phyloP scores from a whole-genome alignment of 1,140 invertebrate genomes.

The Habropoda laboriosa region DNA sequence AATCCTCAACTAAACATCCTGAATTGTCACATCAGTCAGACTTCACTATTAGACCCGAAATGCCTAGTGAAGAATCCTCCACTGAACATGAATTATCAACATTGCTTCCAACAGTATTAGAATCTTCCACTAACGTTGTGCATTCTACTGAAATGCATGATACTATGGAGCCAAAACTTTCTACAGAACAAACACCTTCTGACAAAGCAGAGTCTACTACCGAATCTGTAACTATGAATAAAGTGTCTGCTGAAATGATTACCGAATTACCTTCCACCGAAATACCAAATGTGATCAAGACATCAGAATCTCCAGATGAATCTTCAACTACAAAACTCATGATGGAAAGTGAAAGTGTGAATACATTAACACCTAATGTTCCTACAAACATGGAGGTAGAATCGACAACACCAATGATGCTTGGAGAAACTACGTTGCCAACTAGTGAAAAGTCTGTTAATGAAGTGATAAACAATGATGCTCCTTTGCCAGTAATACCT shows the following conservation, averaged over 20 bases:
- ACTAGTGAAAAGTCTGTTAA: slow-evolving; percentile 20
- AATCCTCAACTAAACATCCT: slow-evolving; percentile 44
- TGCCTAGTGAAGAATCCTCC: not conserved
- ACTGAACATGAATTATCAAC: slow-evolving; percentile 43
- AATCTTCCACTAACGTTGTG: slow-evolving; percentile 65
- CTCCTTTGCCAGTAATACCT: slow-evolving; percentile 55
- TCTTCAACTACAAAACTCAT: not conserved
- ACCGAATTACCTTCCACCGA: slow-evolving; percentile 8
- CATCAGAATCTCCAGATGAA: not conserved
- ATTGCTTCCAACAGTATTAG: slow-evolving; percentile 49
- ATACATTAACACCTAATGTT: not conserved
- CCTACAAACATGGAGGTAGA: slow-evolving; percentile 10
- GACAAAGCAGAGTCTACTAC: not conserved
- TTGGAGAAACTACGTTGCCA: not conserved
- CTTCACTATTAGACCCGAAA: not conserved
- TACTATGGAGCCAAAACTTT: not conserved
- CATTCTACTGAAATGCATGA: slow-evolving; percentile 5
- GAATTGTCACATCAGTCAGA: not conserved
- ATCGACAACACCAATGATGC: not conserved
- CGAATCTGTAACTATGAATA: not conserved
- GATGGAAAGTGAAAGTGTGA: not conserved
- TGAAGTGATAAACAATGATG: not conserved
- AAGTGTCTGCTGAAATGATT: not conserved
- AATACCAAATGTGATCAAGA: not conserved
- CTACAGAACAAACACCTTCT: not conserved